Percentiles rank a stretch among this genome's conserved stretches.
Conservation (phyloP, 2,113 vertebrate species). For the Carassius gibelio region DNA sequence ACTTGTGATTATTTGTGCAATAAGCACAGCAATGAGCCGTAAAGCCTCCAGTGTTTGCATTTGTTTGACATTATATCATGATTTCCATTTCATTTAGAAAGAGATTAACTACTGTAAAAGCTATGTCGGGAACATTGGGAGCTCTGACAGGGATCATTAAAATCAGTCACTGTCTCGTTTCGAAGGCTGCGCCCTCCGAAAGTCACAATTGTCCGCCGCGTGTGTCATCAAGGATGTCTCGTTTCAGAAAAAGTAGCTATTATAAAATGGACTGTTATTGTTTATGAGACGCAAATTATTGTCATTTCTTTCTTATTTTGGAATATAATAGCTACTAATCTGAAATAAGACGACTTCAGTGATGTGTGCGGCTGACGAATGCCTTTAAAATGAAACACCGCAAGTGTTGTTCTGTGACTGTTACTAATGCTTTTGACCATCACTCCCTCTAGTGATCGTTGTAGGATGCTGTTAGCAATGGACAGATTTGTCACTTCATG, state of each 20-base stretch:
- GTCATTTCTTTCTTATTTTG: not conserved
- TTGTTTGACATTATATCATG: not conserved
- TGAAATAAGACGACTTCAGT: not conserved
- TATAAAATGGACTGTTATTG: not conserved
- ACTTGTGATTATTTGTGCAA: not conserved
- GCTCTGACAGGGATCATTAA: not conserved
- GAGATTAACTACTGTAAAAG: not conserved
- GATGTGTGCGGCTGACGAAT: not conserved
- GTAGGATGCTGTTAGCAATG: not conserved
- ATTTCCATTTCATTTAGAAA: not conserved
- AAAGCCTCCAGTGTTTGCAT: constrained; percentile 2
- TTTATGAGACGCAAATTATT: not conserved
- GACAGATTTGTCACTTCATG: not conserved
- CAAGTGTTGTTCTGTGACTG: not conserved
- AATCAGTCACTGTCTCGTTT: not conserved
- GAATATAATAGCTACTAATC: not conserved
- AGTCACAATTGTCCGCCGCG: not conserved
- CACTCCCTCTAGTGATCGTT: constrained; percentile 22
- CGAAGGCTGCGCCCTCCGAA: not conserved
- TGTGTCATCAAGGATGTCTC: not conserved
- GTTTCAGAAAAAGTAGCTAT: not conserved
- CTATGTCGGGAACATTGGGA: not conserved
- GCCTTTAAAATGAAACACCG: not conserved
- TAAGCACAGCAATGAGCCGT: not conserved
- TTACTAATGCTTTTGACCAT: not conserved